Evolutionary conservation across 2,113 vertebrate genomes (phyloP).

Genomic region (Sceloporus tristichus): DNA sequence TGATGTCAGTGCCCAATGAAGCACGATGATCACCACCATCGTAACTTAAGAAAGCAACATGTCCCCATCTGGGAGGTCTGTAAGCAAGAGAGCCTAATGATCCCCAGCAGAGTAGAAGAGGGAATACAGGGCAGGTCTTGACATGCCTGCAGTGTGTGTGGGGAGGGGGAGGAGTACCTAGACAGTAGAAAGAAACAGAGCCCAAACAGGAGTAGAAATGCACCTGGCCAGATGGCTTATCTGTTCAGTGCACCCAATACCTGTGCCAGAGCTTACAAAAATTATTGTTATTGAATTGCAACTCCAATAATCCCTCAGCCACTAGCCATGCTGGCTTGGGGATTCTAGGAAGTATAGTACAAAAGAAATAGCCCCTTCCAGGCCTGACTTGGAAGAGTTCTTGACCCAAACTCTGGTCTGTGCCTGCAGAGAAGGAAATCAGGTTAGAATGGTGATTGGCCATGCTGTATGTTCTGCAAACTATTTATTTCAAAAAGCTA

Average conservation of each 20-base stretch:
- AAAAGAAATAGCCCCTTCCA: neutral
- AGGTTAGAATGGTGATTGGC: neutral
- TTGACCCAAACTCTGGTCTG: neutral
- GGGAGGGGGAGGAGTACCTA: no score
- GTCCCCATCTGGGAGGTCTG: neutral
- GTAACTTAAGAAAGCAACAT: slow-evolving; percentile 4
- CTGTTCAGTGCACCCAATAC: neutral
- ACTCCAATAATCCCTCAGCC: neutral
- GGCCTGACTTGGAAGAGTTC: no score
- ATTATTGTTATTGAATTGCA: no score
- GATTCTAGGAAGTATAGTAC: neutral
- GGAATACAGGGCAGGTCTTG: neutral
- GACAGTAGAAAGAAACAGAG: neutral
- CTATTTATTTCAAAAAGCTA: no score
- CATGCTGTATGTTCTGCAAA: no score
- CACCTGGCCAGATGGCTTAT: neutral
- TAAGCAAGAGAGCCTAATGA: neutral
- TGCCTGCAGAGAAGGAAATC: neutral
- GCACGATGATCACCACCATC: neutral
- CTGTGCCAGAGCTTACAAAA: no score
- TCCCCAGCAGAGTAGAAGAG: neutral
- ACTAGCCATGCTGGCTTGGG: neutral
- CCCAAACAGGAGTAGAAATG: neutral
- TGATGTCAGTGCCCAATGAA: neutral
- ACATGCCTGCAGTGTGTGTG: neutral